Conservation (phyloP, 2,113 vertebrate species). For the Indicator indicator region DNA sequence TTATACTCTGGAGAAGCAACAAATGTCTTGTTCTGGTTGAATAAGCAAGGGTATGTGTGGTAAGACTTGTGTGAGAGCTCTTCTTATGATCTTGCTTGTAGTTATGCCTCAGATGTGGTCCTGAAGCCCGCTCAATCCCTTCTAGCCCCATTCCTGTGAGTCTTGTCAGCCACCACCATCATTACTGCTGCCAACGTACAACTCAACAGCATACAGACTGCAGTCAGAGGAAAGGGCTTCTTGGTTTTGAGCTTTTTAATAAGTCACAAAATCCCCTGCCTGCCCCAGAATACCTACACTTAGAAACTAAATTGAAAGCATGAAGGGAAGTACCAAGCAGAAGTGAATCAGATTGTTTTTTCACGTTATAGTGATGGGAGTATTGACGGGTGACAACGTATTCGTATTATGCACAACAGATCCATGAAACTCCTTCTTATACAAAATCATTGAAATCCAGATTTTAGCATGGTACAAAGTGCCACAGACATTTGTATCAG, state of each 20-base stretch:
- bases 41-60: neutral
- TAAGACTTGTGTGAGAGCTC: neutral
- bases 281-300: neutral
- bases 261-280: neutral
- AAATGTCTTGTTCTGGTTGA: neutral
- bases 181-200: neutral
- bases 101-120: neutral
- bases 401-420: neutral
- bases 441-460: neutral
- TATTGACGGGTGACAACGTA: neutral
- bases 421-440: neutral
- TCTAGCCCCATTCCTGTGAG: neutral
- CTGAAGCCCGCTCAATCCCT: neutral
- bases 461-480: neutral
- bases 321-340: neutral
- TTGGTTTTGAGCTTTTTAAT: neutral
- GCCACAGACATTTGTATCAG: neutral
- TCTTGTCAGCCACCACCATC: neutral
- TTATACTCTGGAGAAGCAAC: neutral
- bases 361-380: neutral
- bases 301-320: neutral
- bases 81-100: neutral
- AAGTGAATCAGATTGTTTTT: neutral
- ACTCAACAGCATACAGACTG: neutral
- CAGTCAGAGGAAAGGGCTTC: neutral